A percentile compares a stretch with the other conserved stretches of the same genome.
Evolutionary conservation across 1,140 invertebrate genomes (phyloP).

Genomic region (Panagrolaimus sp.): DNA sequence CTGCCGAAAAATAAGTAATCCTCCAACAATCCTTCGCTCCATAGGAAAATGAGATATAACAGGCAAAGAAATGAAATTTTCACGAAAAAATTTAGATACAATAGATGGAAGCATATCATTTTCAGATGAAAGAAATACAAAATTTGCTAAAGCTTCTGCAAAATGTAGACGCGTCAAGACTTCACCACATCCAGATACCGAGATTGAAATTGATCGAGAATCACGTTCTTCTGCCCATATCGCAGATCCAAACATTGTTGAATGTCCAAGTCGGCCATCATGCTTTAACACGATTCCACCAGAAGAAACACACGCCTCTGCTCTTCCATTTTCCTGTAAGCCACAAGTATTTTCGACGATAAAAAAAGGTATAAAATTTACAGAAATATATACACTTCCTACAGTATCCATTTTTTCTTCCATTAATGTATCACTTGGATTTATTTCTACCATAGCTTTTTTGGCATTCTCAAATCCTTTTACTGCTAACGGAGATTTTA

Average conservation of each 20-base stretch:
- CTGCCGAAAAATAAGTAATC: slow-evolving; percentile 21
- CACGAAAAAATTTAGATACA: not conserved
- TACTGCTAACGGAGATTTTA: slow-evolving; percentile 17
- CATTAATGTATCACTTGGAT: not conserved
- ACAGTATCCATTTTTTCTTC: slow-evolving; percentile 33
- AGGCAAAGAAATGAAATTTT: slow-evolving; percentile 16
- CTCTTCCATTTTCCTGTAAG: slow-evolving; percentile 11
- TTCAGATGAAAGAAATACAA: not conserved
- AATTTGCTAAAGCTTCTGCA: slow-evolving; percentile 31
- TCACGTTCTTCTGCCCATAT: slow-evolving; percentile 38
- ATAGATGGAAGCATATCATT: not conserved
- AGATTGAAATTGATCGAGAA: slow-evolving; percentile 24
- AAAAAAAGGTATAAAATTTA: not conserved
- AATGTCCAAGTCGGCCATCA: slow-evolving; percentile 39
- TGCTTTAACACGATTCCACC: slow-evolving; percentile 38
- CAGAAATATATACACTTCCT: slow-evolving; percentile 18
- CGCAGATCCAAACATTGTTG: slow-evolving; percentile 30
- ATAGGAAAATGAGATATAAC: slow-evolving; percentile 23
- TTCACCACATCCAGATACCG: slow-evolving; percentile 43
- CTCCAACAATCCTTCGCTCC: slow-evolving; percentile 23
- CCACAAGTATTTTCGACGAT: no score
- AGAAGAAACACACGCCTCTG: slow-evolving; percentile 29
- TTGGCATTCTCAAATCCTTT: slow-evolving; percentile 12
- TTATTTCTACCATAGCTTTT: not conserved
- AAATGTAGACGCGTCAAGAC: slow-evolving; percentile 31